Evolutionary conservation across 2,797 vertebrate species (phyloP).

Genomic region (Anguilla obscura): DNA sequence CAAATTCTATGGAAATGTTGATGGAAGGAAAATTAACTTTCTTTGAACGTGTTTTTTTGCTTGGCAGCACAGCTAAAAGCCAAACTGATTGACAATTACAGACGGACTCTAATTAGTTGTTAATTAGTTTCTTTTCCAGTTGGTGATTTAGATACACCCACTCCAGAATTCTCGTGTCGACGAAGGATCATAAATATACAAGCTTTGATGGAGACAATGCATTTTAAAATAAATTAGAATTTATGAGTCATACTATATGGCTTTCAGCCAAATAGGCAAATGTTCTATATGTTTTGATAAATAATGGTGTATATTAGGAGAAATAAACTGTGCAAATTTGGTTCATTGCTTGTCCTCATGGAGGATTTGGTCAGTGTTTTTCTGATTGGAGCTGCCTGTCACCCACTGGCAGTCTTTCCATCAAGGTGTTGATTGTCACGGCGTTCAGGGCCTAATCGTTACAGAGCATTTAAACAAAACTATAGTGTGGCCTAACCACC

Average conservation of each 20-base stretch:
- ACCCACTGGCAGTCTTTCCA: neutral
- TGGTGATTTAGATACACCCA: conserved; percentile 60
- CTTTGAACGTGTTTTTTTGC: conserved; percentile 42
- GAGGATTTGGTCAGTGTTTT: neutral
- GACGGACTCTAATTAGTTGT: conserved; percentile 71
- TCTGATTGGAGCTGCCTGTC: neutral
- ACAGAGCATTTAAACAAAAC: neutral
- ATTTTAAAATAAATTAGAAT: conserved; percentile 59
- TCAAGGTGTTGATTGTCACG: neutral
- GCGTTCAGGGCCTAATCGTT: neutral
- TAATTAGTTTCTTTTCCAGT: conserved; percentile 70
- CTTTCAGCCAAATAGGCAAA: neutral
- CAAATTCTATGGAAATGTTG: neutral
- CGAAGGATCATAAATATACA: conserved; percentile 53
- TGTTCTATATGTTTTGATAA: neutral
- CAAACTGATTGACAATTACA: conserved; percentile 66
- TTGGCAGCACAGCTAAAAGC: conserved; percentile 50
- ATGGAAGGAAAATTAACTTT: conserved; percentile 12
- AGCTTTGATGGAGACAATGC: conserved; percentile 63
- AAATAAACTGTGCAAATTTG: neutral
- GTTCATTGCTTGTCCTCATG: neutral
- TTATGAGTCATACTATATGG: neutral
- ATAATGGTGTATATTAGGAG: neutral
- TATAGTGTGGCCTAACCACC: neutral
- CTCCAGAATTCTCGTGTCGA: conserved; percentile 29